Evolutionary conservation across 1,140 invertebrate species (phyloP).

Genomic region (Sycobia sp.): DNA sequence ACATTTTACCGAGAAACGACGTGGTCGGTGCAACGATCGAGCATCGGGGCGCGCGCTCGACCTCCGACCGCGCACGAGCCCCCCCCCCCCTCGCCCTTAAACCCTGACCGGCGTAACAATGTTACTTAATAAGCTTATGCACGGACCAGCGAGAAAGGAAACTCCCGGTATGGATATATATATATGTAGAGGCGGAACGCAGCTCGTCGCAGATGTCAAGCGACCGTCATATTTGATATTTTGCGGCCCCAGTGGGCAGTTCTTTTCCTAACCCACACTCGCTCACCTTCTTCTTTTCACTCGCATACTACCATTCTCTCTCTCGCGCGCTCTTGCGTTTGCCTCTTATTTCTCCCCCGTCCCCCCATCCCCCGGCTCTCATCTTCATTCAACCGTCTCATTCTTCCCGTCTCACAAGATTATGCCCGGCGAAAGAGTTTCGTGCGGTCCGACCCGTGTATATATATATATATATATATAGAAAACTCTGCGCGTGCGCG

Average conservation of each 20-base stretch:
- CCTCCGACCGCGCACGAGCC: constrained; percentile 25
- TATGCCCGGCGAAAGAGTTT: constrained; percentile 15
- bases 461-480: too few species aligned
- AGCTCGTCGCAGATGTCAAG: constrained; percentile 53
- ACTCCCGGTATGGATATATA: too few species aligned
- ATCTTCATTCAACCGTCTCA: too few species aligned
- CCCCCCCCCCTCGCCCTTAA: too few species aligned
- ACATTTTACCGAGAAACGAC: background rate
- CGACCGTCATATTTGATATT: constrained; percentile 53
- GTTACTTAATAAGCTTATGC: constrained; percentile 61
- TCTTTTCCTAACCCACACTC: too few species aligned
- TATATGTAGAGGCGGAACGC: too few species aligned
- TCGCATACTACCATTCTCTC: background rate
- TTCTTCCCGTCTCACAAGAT: background rate
- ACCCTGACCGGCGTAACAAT: constrained; percentile 45
- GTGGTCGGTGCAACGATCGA: background rate
- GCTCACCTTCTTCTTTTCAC: background rate
- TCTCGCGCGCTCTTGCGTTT: background rate
- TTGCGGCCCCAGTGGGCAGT: constrained; percentile 44
- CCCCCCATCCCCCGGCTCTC: too few species aligned
- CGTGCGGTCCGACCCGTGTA: too few species aligned
- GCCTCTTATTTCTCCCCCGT: too few species aligned
- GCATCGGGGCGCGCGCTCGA: constrained; percentile 10
- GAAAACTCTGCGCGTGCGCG: too few species aligned
- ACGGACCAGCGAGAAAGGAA: constrained; percentile 52